Base-by-base conservation (phyloP, 1,140 invertebrate species). In the Brachystomella parvula region DNA sequence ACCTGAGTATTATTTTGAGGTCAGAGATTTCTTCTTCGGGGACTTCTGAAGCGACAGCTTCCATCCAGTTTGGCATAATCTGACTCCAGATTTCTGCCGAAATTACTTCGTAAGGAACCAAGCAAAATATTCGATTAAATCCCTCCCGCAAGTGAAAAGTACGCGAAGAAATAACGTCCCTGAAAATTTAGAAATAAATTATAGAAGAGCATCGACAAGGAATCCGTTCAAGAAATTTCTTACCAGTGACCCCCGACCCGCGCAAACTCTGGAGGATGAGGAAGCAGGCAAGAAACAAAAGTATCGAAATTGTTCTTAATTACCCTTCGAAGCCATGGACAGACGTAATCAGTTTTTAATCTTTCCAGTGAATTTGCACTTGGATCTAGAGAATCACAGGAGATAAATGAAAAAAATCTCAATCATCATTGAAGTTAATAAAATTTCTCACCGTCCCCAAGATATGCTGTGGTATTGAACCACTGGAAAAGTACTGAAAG, bases 1-100 rank as follows among this genome's bases (percentile, higher is more conserved):
- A 88, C 87, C 86, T 86, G 28, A 98, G 80, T 12, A 95, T 86
- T 53, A 94, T 89, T 80, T 96, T 95, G 6, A 99, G 78, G 75
- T 98, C 94, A 64, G 85, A 80, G 24, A 96, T 80, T 75, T 97
- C 94, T 75, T 94, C 88, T 77, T 95, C 89, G 0, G 91, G 89
- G 3, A 98, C 89, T 77, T 98, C 93, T 73, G 92, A 90, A 31
- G 92, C 90, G 70, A 99, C 93, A 0, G 94, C 90, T 81, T 98
- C 94, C 86, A 99, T 89, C 96, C 96, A 99, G 76, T 94, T 88
- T 0, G 96, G 95, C 90, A 98, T 98, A 15, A 98, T 91, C 76
- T 90, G 89, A 76, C 96, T 91, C 96, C 95, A 98, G 59, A 97
- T 91, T 75, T 96, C 90, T 62, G 91, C 85, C 1, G 90, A 94